Percentiles rank a stretch among this genome's conserved stretches.
Conservation (phyloP, 2,888 invertebrate species). For the Chloroclysta siterata region DNA sequence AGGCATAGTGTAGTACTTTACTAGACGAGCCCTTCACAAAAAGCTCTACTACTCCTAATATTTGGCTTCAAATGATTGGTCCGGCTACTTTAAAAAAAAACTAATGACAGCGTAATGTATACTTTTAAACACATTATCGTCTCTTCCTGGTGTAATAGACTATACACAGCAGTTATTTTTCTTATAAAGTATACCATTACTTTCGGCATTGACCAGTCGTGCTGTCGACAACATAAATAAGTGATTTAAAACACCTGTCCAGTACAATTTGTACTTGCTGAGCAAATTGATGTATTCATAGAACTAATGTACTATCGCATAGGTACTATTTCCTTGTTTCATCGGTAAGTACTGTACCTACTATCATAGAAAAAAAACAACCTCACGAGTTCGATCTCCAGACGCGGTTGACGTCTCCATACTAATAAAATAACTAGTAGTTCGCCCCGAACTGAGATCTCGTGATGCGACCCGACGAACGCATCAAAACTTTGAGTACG, state of each 20-base stretch:
- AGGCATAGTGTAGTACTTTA: too few relatives aligned
- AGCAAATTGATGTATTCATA: conserved; percentile 7
- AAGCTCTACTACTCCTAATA: too few relatives aligned
- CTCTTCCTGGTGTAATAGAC: conserved; percentile 11
- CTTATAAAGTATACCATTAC: not conserved
- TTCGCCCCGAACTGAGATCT: too few relatives aligned
- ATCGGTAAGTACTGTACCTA: not conserved
- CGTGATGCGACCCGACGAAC: too few relatives aligned
- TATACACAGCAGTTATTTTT: not conserved
- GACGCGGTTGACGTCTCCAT: too few relatives aligned
- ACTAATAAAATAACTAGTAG: too few relatives aligned
- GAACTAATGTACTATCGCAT: not conserved
- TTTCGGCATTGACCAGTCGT: conserved; percentile 22
- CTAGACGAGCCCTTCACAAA: too few relatives aligned
- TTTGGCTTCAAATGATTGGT: too few relatives aligned
- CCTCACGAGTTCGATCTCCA: too few relatives aligned
- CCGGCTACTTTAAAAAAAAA: too few relatives aligned
- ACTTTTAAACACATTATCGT: not conserved
- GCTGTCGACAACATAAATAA: conserved; percentile 17
- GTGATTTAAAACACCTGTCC: conserved; percentile 9
- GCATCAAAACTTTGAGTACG: too few relatives aligned
- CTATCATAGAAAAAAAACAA: too few relatives aligned
- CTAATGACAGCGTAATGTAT: not conserved
- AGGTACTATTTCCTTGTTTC: not conserved
- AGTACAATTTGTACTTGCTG: conserved; percentile 8